Evolutionary conservation across 2,113 vertebrate species (phyloP).

Genomic region (Pachycephala philippinensis): DNA sequence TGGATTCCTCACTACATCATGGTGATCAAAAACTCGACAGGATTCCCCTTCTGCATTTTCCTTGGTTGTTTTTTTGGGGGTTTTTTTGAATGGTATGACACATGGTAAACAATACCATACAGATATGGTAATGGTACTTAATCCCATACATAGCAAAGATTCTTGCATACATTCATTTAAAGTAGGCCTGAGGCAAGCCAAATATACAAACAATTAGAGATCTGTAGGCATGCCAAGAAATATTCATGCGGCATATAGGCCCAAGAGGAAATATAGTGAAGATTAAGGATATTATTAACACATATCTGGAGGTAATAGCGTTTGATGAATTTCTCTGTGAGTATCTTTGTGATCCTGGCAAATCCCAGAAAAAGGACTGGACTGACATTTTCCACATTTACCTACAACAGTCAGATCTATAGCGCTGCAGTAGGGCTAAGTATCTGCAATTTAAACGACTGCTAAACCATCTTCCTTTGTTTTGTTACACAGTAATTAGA

Average conservation of each 20-base stretch:
- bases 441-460: not conserved
- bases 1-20: not conserved
- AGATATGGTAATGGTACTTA: not conserved
- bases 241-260: not conserved
- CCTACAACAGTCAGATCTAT: not conserved
- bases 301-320: not conserved
- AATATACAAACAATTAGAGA: slow-evolving; percentile 29
- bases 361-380: not conserved
- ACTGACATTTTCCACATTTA: not conserved
- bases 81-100: not conserved
- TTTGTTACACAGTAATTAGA: not conserved
- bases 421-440: not conserved
- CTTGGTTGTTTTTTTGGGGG: not conserved
- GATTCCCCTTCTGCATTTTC: not conserved
- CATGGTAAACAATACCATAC: not conserved
- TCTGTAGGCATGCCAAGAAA: slow-evolving; percentile 33
- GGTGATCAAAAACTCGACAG: not conserved
- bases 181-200: slow-evolving; percentile 8
- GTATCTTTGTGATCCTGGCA: not conserved
- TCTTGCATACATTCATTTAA: not conserved
- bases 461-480: not conserved
- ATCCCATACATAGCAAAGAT: not conserved
- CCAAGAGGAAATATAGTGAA: slow-evolving; percentile 42
- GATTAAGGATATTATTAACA: slow-evolving; percentile 29
- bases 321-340: not conserved